Evolutionary conservation across 2,888 invertebrate genomes (phyloP), one percentile per base, ranked within the genome.

Genomic region (Sepioteuthis lessoniana): DNA sequence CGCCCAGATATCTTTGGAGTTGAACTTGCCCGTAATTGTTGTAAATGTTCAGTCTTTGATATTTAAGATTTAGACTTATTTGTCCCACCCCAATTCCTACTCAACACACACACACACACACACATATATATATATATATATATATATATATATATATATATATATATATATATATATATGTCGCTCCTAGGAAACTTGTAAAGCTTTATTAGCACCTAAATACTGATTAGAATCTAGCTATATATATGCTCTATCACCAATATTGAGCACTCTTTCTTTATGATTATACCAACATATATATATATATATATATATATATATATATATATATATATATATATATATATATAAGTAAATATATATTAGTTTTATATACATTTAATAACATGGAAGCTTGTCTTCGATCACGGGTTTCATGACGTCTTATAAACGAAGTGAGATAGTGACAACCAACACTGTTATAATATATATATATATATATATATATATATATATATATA

Each of bases 61-160:
- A 47, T 47, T 47, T 19, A 47, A 47, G 31, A 60, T 60, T 31
- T 31, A 25, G 3, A 60, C 10, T 91, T 10, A 13, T 47, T 47
- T 47, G 3, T 7, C 47, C 19, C 7, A 7, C 47, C 47, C 47
- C 47, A 47, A 47, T 47, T 47, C 47, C 47, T 47, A 47, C 19
- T 47, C 1, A 13, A 10, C 16, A 47, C 47, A 90, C 19, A 90
- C 19, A 25, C 19, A 90, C 19, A 90, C n/a, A 28, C 0, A 90
- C n/a, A 90, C 1, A n/a, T 90, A 90, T 90, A 90, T 90, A n/a
- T 90, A 90, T 90, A 90, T 90, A 90, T 90, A 90, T 90, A 90
- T 90, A 35, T 42, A 42, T 42, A 42, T 42, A 42, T 42, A 42
- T 42, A 42, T 42, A 42, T 42, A 42, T 42, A 42, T 42, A 42